These are phyloP conservation scores for Melitaea cinxia DNA, from an alignment of 1,140 invertebrate genomes.

Conservation along the genomic window DNA sequence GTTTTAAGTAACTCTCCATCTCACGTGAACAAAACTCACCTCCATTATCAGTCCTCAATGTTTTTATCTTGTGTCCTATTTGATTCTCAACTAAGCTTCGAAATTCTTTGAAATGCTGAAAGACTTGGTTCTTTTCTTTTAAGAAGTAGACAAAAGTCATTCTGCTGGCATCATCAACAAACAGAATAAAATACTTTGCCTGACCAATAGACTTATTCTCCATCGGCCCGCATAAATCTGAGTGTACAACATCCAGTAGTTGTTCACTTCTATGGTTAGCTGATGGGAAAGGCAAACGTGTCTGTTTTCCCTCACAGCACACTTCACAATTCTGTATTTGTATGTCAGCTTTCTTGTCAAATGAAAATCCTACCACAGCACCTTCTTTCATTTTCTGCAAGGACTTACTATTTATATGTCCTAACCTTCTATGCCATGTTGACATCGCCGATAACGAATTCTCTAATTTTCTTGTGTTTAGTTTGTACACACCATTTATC, in stretches of 20 bases:
- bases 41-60: slow-evolving; percentile 58
- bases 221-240: slow-evolving; percentile 35
- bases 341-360: slow-evolving; percentile 36
- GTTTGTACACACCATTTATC: slow-evolving; percentile 23
- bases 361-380: slow-evolving; percentile 38
- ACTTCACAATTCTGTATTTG: slow-evolving; percentile 24
- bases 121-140: slow-evolving; percentile 41
- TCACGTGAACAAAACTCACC: slow-evolving; percentile 49
- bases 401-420: slow-evolving; percentile 47
- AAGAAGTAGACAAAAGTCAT: slow-evolving; percentile 34
- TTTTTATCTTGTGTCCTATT: slow-evolving; percentile 48
- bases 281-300: slow-evolving; percentile 41
- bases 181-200: slow-evolving; percentile 35
- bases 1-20: slow-evolving; percentile 30
- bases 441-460: no score
- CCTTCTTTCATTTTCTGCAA: slow-evolving; percentile 36
- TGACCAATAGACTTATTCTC: slow-evolving; percentile 43
- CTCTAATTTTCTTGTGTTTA: slow-evolving; percentile 9
- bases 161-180: slow-evolving; percentile 25
- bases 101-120: slow-evolving; percentile 40
- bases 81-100: slow-evolving; percentile 56
- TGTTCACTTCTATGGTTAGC: slow-evolving; percentile 30
- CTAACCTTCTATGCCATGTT: slow-evolving; percentile 22
- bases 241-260: slow-evolving; percentile 25
- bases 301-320: slow-evolving; percentile 43